These are phyloP conservation scores for Tarsius wallacei DNA, from an alignment of 2,797 vertebrate species.

Conservation along the genomic window DNA sequence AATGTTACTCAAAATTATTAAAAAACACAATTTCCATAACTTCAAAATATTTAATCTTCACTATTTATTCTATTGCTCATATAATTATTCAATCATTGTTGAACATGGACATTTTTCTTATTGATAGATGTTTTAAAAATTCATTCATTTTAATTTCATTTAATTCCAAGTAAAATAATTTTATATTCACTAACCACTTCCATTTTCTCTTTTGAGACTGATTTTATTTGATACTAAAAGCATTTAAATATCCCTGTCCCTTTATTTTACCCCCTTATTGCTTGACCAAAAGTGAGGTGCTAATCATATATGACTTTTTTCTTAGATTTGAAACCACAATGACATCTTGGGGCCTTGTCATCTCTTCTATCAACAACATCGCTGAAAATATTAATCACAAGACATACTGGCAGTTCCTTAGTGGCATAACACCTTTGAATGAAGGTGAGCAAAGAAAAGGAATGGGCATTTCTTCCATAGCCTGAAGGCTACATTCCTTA, in stretches of 20 bases:
- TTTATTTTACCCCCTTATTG: background rate
- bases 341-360: slow-evolving; percentile 84
- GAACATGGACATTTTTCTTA: background rate
- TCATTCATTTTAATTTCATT: background rate
- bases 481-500: background rate
- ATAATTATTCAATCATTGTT: background rate
- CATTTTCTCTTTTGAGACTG: slow-evolving; percentile 14
- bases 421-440: slow-evolving; percentile 51
- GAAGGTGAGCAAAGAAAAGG: slow-evolving; percentile 82
- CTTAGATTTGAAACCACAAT: slow-evolving; percentile 87
- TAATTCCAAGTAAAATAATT: background rate
- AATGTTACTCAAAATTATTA: background rate
- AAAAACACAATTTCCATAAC: slow-evolving; percentile 16
- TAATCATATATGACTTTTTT: background rate
- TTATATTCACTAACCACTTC: background rate
- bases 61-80: background rate
- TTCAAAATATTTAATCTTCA: background rate
- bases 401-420: slow-evolving; percentile 90
- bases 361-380: slow-evolving; percentile 88
- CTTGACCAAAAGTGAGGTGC: background rate
- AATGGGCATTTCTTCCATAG: background rate
- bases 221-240: slow-evolving; percentile 3
- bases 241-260: background rate
- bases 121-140: background rate
- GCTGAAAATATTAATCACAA: slow-evolving; percentile 71